phyloP scores from a whole-genome alignment of 2,888 invertebrate species.

The Heteromurus nitidus region DNA sequence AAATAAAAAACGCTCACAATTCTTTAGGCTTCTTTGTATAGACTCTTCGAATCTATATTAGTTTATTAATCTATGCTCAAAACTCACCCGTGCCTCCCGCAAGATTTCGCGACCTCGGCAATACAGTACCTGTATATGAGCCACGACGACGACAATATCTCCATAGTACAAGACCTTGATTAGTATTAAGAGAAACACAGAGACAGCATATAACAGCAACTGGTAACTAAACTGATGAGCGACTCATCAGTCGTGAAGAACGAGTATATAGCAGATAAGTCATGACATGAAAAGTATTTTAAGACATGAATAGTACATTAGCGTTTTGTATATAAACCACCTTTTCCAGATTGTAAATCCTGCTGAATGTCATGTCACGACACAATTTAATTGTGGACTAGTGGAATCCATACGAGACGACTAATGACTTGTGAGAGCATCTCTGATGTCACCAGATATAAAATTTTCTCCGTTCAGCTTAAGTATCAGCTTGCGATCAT shows the following conservation, averaged over 20 bases:
- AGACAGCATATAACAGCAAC: too few relatives aligned
- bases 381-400: neutral
- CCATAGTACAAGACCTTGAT: neutral
- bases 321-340: neutral
- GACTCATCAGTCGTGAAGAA: too few relatives aligned
- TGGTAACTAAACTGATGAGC: too few relatives aligned
- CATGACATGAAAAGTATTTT: neutral
- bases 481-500: neutral
- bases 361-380: neutral
- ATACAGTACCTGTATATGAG: too few relatives aligned
- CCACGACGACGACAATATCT: neutral
- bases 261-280: too few relatives aligned
- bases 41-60: too few relatives aligned
- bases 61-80: too few relatives aligned
- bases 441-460: neutral
- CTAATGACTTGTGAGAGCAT: neutral
- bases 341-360: neutral
- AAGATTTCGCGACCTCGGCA: too few relatives aligned
- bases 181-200: too few relatives aligned
- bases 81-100: too few relatives aligned
- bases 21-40: too few relatives aligned
- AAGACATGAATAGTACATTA: slow-evolving; percentile 13
- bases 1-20: too few relatives aligned
- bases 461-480: neutral
- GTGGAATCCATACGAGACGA: neutral